phyloP scores from a whole-genome alignment of 2,797 vertebrate species.

The Gila robusta region DNA sequence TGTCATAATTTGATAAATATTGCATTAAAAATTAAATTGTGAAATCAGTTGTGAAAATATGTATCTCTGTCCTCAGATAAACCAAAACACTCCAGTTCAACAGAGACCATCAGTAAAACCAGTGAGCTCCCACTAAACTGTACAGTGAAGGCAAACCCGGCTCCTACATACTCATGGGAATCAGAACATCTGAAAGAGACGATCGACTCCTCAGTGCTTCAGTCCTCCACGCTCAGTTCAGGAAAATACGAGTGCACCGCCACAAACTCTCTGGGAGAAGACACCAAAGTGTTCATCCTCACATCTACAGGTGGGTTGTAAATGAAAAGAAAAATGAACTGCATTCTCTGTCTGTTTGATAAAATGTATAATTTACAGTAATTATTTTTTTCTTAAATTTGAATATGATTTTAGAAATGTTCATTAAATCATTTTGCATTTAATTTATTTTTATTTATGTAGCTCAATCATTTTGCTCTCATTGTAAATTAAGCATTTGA shows the following conservation, averaged over 20 bases:
- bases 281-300: constrained; percentile 43
- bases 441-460: not conserved
- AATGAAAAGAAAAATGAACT: not conserved
- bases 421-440: not conserved
- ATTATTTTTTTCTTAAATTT: not conserved
- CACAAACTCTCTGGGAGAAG: not conserved
- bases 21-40: not conserved
- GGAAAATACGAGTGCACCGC: constrained; percentile 52
- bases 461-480: not conserved
- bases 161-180: not conserved
- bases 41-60: not conserved
- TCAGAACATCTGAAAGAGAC: constrained; percentile 19
- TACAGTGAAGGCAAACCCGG: no score
- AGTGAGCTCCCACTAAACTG: no score
- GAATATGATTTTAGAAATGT: not conserved
- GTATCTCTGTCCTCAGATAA: constrained; percentile 25
- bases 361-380: not conserved
- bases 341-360: not conserved
- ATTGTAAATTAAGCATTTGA: not conserved
- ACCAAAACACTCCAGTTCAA: no score
- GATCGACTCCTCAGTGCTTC: not conserved
- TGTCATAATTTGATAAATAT: not conserved
- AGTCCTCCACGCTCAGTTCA: not conserved
- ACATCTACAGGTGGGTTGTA: not conserved
- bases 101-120: no score